Conservation (phyloP, 1,140 invertebrate genomes). For the Megalopta genalis region DNA sequence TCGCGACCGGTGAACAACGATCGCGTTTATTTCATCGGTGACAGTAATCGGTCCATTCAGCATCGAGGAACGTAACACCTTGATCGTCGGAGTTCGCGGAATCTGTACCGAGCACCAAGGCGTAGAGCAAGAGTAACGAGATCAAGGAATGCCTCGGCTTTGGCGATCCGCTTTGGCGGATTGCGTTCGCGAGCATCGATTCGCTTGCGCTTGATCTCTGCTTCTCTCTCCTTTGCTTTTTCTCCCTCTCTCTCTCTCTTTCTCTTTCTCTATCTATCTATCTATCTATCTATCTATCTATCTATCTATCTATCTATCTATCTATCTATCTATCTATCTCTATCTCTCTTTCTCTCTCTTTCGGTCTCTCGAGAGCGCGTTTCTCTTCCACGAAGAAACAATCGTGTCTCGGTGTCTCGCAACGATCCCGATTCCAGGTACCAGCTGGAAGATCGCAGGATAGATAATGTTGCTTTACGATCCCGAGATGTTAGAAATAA, state of each 20-base stretch:
- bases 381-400: neutral
- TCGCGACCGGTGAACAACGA: slow-evolving; percentile 24
- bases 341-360: too few relatives aligned
- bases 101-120: slow-evolving; percentile 38
- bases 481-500: neutral
- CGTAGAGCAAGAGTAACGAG: slow-evolving; percentile 42
- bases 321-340: too few relatives aligned
- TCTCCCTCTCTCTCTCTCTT: too few relatives aligned
- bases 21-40: slow-evolving; percentile 32
- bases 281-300: too few relatives aligned
- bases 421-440: neutral
- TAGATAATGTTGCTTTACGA: neutral
- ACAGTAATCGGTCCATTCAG: slow-evolving; percentile 35
- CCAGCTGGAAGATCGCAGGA: neutral
- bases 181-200: slow-evolving; percentile 17
- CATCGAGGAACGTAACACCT: slow-evolving; percentile 18
- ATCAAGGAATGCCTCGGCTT: slow-evolving; percentile 29
- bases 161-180: neutral
- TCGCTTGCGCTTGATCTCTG: too few relatives aligned
- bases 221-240: too few relatives aligned
- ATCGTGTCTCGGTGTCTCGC: neutral
- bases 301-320: too few relatives aligned
- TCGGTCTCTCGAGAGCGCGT: neutral
- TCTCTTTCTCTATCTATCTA: too few relatives aligned
- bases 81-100: slow-evolving; percentile 33